Base-by-base conservation (phyloP, 2,797 vertebrate species). In the Denticeps clupeoides region DNA sequence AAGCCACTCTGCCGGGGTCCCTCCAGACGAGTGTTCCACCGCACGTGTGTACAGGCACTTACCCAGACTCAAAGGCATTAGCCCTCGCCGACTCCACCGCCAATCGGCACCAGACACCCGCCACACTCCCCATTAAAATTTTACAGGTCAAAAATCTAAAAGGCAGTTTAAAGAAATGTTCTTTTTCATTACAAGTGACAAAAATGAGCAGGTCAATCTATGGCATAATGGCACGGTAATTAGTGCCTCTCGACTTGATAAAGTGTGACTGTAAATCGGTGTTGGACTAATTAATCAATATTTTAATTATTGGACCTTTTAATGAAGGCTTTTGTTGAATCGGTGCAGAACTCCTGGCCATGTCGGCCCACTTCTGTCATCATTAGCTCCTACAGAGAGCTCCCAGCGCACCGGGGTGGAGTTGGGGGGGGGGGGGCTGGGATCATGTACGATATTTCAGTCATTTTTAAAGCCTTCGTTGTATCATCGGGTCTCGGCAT, bases 61-160 rank as follows among this genome's bases (percentile, higher is more conserved):
- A 93, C 92, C 78, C 87, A 83, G 78, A 88, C 82, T 87, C 82
- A 80, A 83, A 83, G 87, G 84, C 84, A 88, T 80, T 78, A 84
- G 82, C 89, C 87, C 85, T 86, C 81, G 79, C 83, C 86, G 89
- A 90, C 87, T 93, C 75, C 79, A 81, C 86, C 86, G 86, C 85
- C 88, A 91, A 93, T 91, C 89, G 88, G 85, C 79, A 87, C 73
- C 78, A 48, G 63, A 88, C 83, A 87, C 79, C 72, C 78, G 78
- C 79, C 84, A 82, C 85, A 85, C 73, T 88, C 75, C 87, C 83
- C 89, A 93, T 97, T 98, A 93, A 94, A 95, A 97, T 92, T 92
- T 94, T 89, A 92, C 91, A 97, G 91, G 91, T 97, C 93, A 97
- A 85, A 95, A 93, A 93, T 89, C 88, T 86, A 90, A 93, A 94